Conservation (phyloP, 23 tunicate species). For the Trididemnum nubilum region DNA sequence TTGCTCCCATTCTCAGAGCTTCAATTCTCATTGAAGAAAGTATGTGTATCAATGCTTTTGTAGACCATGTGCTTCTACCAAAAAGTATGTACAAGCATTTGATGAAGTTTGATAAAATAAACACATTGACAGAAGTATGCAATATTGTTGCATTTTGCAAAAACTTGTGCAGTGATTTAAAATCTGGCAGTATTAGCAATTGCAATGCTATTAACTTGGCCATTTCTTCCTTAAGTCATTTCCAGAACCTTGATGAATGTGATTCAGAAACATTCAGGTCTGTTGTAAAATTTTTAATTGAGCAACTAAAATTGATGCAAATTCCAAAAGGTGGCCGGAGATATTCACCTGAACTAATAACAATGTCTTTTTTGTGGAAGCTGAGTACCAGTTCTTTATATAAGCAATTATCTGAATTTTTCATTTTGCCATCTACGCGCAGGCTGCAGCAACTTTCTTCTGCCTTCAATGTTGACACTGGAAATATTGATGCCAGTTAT, state of each 20-base stretch:
- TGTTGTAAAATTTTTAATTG: no score
- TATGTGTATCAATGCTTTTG: conserved; percentile 6
- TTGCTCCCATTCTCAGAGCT: conserved; percentile 7
- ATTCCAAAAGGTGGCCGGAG: no score
- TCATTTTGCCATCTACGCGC: neutral
- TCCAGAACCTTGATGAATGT: neutral
- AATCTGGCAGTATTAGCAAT: neutral
- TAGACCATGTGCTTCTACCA: neutral
- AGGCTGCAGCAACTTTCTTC: conserved; percentile 28
- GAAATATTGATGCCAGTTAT: conserved; percentile 16
- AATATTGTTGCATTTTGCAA: conserved; percentile 24
- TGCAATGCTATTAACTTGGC: no score
- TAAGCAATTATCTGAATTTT: neutral
- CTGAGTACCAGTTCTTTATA: conserved; percentile 15
- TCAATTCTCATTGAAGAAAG: neutral
- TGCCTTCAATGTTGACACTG: conserved; percentile 11
- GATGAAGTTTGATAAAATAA: neutral
- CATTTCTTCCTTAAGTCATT: no score
- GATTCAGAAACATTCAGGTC: neutral
- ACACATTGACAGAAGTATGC: neutral
- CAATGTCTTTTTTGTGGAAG: conserved; percentile 18
- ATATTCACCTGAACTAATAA: conserved; percentile 8
- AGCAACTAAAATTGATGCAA: no score
- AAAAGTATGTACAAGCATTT: neutral
- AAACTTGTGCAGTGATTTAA: conserved; percentile 15